Evolutionary conservation across 2,888 invertebrate species (phyloP), one percentile per base, ranked within the genome.

Genomic region (Drosophila cracens): DNA sequence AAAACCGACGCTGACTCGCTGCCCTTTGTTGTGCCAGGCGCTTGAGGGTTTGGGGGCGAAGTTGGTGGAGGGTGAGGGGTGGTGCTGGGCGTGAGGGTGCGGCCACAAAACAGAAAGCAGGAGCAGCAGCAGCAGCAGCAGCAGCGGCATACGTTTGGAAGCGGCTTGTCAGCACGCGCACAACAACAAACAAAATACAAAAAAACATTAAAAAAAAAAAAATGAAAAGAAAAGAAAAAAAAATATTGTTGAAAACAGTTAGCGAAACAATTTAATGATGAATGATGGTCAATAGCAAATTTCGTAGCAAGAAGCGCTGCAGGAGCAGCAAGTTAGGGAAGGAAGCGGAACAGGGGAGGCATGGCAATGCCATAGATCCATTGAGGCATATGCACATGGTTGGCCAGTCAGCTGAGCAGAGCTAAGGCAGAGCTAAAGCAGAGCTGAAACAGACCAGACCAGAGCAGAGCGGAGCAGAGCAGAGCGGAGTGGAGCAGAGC

Each of bases 261-360:
- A 85, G 82, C 78, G 89, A 85, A 89, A 86, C 87, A 86, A 88
- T 82, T 84, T 89, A 88, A 90, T 88, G 90, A 88, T 88, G 88
- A 88, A 89, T 88, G 90, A 88, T 88, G 88, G 85, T 81, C 81
- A 81, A 84, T 87, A 58, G 73, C 57, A 70, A 82, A 86, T 76
- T 74, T 76, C 58, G 57, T 62, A 62, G 53, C 63, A 64, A 53
- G 65, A 40, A 38, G 29, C 57, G 58, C 43, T 73, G 62, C 48
- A 52, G 18, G 43, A 51, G 36, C 31, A 31, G 34, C 13, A 31
- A 57, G 33, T 10, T 11, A n/a, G 8, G 58, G 4, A 31, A 11
- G 6, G 54, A 54, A 25, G 25, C 25, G 34, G 4, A 33, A 36
- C n/a, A 10, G 34, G 18, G 48, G 34, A 18, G 49, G 38, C 13